Percentiles rank a stretch among this genome's conserved stretches.
Conservation (phyloP, 1,140 invertebrate species). For the Ips nitidus region DNA sequence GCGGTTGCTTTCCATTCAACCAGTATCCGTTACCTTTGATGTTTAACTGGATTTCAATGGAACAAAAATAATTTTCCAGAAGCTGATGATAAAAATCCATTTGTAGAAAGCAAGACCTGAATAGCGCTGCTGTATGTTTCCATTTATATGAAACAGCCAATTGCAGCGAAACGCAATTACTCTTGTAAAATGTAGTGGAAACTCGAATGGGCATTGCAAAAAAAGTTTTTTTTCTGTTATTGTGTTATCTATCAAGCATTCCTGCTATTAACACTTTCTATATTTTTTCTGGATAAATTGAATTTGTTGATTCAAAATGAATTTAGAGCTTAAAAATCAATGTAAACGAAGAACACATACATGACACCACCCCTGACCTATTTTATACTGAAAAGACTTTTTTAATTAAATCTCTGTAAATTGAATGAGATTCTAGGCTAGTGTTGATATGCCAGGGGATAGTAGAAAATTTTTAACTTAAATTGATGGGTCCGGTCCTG, state of each 20-base stretch:
- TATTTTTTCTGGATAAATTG: no score
- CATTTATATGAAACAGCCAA: slow-evolving; percentile 24
- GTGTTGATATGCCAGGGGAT: slow-evolving; percentile 30
- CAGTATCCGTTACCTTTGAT: slow-evolving; percentile 10
- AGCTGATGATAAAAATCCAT: slow-evolving; percentile 17
- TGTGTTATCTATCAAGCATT: no score
- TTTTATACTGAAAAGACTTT: slow-evolving; percentile 19
- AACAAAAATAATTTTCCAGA: slow-evolving; percentile 18
- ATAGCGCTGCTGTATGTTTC: slow-evolving; percentile 16
- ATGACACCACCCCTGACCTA: slow-evolving; percentile 14
- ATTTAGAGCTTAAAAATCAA: neutral
- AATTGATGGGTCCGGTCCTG: neutral
- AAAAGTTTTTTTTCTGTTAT: neutral
- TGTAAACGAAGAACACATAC: neutral
- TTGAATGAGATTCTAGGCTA: slow-evolving; percentile 30
- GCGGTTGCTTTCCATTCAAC: neutral
- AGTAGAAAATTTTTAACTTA: slow-evolving; percentile 18
- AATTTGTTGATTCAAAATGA: no score
- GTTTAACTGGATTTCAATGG: slow-evolving; percentile 14
- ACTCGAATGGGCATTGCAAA: neutral
- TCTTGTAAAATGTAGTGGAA: slow-evolving; percentile 21
- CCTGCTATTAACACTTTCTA: no score
- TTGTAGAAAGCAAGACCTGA: slow-evolving; percentile 6
- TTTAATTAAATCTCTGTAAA: slow-evolving; percentile 32
- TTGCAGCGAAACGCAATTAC: slow-evolving; percentile 22